These are phyloP conservation scores for Corythornis vintsioides DNA, from an alignment of 2,113 vertebrate genomes.

Conservation along the genomic window DNA sequence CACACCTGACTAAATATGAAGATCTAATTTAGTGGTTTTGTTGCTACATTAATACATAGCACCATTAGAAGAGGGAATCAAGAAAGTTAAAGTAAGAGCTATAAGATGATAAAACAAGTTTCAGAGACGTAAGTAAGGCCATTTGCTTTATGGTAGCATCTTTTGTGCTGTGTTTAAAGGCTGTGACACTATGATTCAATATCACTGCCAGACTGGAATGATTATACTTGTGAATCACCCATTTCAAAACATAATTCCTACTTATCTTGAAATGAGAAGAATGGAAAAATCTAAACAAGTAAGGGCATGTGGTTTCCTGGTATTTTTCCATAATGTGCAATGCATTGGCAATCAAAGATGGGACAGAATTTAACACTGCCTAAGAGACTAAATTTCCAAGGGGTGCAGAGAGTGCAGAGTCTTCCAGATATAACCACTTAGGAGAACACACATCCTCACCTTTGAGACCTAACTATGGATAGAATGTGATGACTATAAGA, in stretches of 20 bases:
- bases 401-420: neutral
- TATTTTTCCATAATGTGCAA: neutral
- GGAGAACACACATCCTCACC: neutral
- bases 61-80: neutral
- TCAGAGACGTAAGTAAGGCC: neutral
- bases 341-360: neutral
- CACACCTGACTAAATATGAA: neutral
- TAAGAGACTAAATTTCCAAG: neutral
- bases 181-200: neutral
- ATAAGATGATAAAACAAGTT: neutral
- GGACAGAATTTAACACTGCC: neutral
- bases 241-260: constrained; percentile 33
- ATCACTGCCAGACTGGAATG: neutral
- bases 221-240: neutral
- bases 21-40: neutral
- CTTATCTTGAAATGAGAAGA: constrained; percentile 38
- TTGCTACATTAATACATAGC: neutral
- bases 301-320: neutral
- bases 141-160: neutral
- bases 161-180: neutral
- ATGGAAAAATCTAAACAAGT: constrained; percentile 28
- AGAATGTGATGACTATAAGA: neutral
- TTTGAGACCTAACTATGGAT: neutral
- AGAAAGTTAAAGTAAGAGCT: neutral
- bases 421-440: neutral